A percentile compares a stretch with the other conserved stretches of the same genome.
These are phyloP conservation scores for Catocala fraxini DNA, from an alignment of 2,888 invertebrate species.

Conservation along the genomic window DNA sequence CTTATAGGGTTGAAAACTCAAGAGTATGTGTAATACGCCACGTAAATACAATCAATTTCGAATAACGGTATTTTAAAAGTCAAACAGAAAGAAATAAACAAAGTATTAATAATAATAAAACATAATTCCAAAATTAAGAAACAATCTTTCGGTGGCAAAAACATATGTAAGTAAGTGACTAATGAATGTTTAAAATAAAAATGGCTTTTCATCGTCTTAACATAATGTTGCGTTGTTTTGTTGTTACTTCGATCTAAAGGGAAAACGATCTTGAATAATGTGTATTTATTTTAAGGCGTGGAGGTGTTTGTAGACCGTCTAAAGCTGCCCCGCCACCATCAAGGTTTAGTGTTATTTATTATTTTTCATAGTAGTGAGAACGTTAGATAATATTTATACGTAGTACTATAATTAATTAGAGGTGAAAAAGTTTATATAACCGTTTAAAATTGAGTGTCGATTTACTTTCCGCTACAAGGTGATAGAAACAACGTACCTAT, in stretches of 20 bases:
- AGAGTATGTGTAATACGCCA: too few species aligned
- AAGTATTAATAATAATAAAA: too few species aligned
- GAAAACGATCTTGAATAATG: constrained; percentile 38
- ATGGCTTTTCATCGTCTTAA: constrained; percentile 16
- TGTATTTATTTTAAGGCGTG: constrained; percentile 35
- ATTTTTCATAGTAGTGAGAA: constrained; percentile 10
- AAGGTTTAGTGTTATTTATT: constrained; percentile 19
- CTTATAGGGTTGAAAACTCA: constrained; percentile 7
- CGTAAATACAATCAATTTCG: too few species aligned
- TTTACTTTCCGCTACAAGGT: too few species aligned
- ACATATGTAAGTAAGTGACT: not conserved
- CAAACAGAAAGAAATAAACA: too few species aligned
- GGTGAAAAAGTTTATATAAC: too few species aligned
- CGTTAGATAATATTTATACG: not conserved
- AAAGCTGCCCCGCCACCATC: constrained; percentile 11
- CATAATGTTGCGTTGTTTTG: constrained; percentile 3
- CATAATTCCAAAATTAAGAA: not conserved
- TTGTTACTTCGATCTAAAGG: constrained; percentile 11
- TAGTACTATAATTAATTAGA: too few species aligned
- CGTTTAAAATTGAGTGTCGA: too few species aligned
- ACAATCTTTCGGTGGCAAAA: not conserved
- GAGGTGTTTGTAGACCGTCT: constrained; percentile 7
- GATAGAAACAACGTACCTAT: too few species aligned
- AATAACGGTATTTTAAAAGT: too few species aligned
- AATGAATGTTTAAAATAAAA: not conserved